Evolutionary conservation across 2,113 vertebrate species (phyloP), one percentile per base, ranked within the genome.

Genomic region (Entosphenus tridentatus): DNA sequence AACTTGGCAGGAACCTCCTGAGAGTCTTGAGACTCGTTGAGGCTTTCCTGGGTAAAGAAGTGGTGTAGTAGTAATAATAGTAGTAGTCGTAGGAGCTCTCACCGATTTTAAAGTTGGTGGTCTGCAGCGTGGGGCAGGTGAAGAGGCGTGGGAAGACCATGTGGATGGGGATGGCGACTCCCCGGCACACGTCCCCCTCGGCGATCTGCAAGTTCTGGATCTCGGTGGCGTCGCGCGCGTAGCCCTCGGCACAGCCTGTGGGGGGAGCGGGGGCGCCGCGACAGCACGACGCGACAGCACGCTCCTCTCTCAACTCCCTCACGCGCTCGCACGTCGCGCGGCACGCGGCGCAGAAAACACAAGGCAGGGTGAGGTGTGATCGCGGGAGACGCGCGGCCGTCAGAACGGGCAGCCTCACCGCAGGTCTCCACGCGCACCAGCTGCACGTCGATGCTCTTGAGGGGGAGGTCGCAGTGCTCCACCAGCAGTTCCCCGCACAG

Each of bases 101-200:
- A 96, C 92, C 89, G 1, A 98, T 86, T 95, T 96, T 98, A 78
- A 98, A 97, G 81, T 96, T 98, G 72, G 92, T 93, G 7, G 93
- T 98, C 77, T 98, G 87, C 73, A 98, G 76, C 0, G 88, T 97
- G 2, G 90, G 89, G 76, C 88, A 95, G 72, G 92, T 97, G 82
- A 98, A 98, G 2, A 98, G 78, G 39, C 92, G 72, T 68, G 93
- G 91, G 69, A 98, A 96, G 16, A 95, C 84, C 93, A 98, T 98
- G 81, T 96, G 80, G 67, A 98, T 83, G 71, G 90, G 92, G 3
- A 98, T 81, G 0, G 87, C 72, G 3, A 98, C 82, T 56, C 84
- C 73, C 57, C 86, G 80, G 69, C 89, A 93, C 1, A 96, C 80
- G 0, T 96, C 91, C 0, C 92, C 93, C 1, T 96, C 93, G 0